A percentile compares a stretch with the other conserved stretches of the same genome.
Evolutionary conservation across 2,888 invertebrate species (phyloP).

Genomic region (Nysson spinosus): DNA sequence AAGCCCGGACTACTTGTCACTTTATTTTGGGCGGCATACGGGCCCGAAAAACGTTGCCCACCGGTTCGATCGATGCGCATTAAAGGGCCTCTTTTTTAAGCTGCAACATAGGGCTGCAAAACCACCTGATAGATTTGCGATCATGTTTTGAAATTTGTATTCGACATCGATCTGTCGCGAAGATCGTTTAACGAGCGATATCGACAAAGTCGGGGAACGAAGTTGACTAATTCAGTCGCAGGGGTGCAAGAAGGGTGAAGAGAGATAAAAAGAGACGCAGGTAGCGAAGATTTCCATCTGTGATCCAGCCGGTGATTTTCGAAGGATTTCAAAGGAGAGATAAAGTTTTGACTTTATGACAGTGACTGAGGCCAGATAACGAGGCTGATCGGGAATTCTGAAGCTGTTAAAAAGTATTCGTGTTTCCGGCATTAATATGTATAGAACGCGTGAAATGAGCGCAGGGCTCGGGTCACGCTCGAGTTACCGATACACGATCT

Average conservation of each 20-base stretch:
- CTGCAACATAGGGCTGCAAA: no score
- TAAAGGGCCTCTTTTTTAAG: no score
- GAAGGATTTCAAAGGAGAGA: conserved; percentile 19
- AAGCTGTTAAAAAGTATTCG: conserved; percentile 12
- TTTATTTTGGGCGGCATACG: no score
- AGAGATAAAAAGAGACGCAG: conserved; percentile 12
- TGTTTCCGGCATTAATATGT: conserved; percentile 43
- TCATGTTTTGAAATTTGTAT: no score
- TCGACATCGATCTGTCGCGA: no score
- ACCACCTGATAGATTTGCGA: no score
- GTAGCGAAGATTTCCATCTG: conserved; percentile 46
- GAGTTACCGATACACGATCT: no score
- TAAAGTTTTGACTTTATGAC: conserved; percentile 53
- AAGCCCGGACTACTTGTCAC: no score
- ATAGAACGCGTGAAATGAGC: conserved; percentile 9
- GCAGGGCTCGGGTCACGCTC: conserved; percentile 3
- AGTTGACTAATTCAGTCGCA: not conserved
- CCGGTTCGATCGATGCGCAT: no score
- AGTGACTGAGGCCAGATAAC: not conserved
- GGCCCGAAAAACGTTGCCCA: no score
- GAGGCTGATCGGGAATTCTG: not conserved
- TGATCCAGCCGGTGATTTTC: conserved; percentile 5
- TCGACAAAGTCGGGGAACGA: not conserved
- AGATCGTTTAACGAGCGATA: no score
- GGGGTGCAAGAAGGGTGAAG: not conserved